phyloP scores from a whole-genome alignment of 2,797 vertebrate species.

The Lates japonicus region DNA sequence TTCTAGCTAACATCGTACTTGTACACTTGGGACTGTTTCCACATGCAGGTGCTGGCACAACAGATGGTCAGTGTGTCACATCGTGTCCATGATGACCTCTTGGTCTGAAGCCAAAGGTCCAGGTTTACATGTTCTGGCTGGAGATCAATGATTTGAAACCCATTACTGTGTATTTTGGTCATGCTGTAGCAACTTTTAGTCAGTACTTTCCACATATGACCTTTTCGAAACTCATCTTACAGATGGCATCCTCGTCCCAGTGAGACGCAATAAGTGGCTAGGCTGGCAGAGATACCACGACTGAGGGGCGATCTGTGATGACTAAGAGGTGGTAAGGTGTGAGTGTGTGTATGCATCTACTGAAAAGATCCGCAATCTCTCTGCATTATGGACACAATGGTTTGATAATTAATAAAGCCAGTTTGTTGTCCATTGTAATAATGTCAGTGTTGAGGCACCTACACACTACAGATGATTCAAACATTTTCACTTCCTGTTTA shows the following conservation, averaged over 20 bases:
- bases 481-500: slow-evolving; percentile 4
- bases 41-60: slow-evolving; percentile 11
- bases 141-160: slow-evolving; percentile 28
- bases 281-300: background rate
- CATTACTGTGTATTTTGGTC: too few relatives aligned
- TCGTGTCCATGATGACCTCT: slow-evolving; percentile 17
- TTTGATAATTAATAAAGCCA: slow-evolving; percentile 49
- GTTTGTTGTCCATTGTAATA: slow-evolving; percentile 23
- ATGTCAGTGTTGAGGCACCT: background rate
- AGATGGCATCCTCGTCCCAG: background rate
- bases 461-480: background rate
- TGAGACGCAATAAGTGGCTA: background rate
- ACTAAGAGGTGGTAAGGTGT: background rate
- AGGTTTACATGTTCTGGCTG: slow-evolving; percentile 5
- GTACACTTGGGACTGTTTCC: background rate
- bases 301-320: background rate
- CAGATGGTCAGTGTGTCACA: slow-evolving; percentile 51
- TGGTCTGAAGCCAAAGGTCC: slow-evolving; percentile 31
- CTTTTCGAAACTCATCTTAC: background rate
- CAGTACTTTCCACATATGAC: background rate
- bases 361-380: background rate
- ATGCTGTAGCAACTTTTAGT: background rate
- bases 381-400: background rate
- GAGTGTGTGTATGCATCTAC: slow-evolving; percentile 4
- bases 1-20: slow-evolving; percentile 40